phyloP scores from a whole-genome alignment of 2,113 vertebrate genomes.

The Terrapene triunguis region DNA sequence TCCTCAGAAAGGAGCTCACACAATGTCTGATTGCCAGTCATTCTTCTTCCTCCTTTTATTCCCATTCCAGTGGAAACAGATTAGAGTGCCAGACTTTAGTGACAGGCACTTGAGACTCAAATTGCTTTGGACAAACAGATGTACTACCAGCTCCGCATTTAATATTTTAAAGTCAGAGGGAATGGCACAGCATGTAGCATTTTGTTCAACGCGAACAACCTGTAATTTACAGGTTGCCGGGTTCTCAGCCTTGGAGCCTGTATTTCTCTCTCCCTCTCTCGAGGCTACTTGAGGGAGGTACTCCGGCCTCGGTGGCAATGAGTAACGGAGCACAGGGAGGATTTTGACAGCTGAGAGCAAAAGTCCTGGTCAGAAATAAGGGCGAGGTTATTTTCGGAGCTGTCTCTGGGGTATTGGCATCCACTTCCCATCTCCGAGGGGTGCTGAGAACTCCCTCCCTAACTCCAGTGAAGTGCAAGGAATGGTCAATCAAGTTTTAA shows the following conservation, averaged over 20 bases:
- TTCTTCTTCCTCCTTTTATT: rapidly evolving
- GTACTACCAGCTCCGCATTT: rapidly evolving
- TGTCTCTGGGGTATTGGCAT: rapidly evolving
- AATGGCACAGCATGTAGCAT: background rate
- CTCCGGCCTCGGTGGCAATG: rapidly evolving
- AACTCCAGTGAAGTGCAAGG: background rate
- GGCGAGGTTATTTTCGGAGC: rapidly evolving
- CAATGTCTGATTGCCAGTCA: rapidly evolving
- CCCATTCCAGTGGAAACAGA: rapidly evolving
- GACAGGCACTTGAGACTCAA: background rate
- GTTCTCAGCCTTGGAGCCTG: rapidly evolving
- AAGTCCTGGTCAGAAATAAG: rapidly evolving
- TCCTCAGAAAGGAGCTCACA: rapidly evolving
- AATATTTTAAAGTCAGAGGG: background rate
- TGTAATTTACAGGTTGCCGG: rapidly evolving
- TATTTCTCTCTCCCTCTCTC: background rate
- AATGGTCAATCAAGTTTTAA: background rate
- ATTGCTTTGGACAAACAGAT: rapidly evolving
- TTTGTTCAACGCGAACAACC: rapidly evolving
- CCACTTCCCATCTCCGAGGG: rapidly evolving
- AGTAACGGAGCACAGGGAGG: background rate
- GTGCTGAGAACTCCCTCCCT: background rate
- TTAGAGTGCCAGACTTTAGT: rapidly evolving
- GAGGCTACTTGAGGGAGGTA: rapidly evolving
- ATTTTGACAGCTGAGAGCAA: background rate